Percentiles rank a stretch among this genome's conserved stretches.
These are phyloP conservation scores for Tetragonula clypearis DNA, from an alignment of 1,140 invertebrate genomes.

Conservation along the genomic window DNA sequence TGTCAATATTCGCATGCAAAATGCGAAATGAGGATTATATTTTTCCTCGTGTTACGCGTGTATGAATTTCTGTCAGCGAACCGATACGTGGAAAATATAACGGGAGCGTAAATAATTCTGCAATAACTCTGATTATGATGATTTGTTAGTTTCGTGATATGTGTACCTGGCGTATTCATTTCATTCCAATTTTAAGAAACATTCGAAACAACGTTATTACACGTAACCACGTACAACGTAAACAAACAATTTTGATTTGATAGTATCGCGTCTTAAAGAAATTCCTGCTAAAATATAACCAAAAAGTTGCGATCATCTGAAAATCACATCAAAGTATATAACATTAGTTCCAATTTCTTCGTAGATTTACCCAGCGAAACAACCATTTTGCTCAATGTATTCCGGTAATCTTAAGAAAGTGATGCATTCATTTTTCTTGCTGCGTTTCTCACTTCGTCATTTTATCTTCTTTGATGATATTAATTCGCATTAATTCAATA, in stretches of 20 bases:
- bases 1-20: conserved; percentile 1
- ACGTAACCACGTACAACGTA: too few relatives aligned
- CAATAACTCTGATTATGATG: background rate
- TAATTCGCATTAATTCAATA: conserved; percentile 9
- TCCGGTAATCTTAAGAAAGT: background rate
- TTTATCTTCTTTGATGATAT: background rate
- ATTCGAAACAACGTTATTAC: too few relatives aligned
- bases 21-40: background rate
- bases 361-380: background rate
- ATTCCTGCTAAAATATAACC: background rate
- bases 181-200: too few relatives aligned
- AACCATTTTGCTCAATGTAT: background rate
- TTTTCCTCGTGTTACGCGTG: background rate
- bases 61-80: background rate
- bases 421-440: background rate
- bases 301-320: background rate
- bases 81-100: background rate
- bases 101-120: background rate
- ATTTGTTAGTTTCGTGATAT: background rate
- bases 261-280: background rate
- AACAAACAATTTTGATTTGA: too few relatives aligned
- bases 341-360: background rate
- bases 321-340: background rate
- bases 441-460: background rate
- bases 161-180: background rate